Percentiles rank a stretch among this genome's conserved stretches.
These are phyloP conservation scores for Zosterops borbonicus DNA, from an alignment of 2,113 vertebrate species.

Conservation along the genomic window DNA sequence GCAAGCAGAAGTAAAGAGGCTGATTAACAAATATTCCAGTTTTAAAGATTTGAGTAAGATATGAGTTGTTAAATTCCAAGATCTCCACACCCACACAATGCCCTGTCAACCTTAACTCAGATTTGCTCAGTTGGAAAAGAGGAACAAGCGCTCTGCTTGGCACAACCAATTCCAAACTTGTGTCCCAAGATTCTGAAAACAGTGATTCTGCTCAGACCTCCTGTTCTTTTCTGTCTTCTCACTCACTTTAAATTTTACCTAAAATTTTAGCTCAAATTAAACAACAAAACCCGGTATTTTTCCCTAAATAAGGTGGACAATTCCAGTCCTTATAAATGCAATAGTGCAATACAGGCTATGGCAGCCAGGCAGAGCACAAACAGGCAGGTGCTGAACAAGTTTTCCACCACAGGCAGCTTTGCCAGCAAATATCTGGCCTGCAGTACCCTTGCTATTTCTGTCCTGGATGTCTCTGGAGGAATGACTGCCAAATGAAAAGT, in stretches of 20 bases:
- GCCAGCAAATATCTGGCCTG: constrained; percentile 41
- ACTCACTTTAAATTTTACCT: background rate
- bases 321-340: background rate
- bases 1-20: background rate
- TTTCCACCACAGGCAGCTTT: background rate
- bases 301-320: background rate
- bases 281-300: background rate
- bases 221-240: background rate
- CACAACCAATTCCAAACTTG: background rate
- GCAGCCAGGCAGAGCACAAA: background rate
- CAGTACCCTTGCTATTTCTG: constrained; percentile 48
- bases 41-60: background rate
- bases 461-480: constrained; percentile 44
- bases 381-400: constrained; percentile 39
- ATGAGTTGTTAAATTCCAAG: background rate
- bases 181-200: background rate
- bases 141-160: background rate
- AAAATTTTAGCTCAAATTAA: background rate
- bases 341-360: background rate
- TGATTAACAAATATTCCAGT: background rate
- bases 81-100: background rate
- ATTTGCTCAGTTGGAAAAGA: background rate
- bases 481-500: constrained; percentile 45
- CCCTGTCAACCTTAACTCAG: background rate
- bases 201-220: background rate